Evolutionary conservation across 2,888 invertebrate species (phyloP), one percentile per base, ranked within the genome.

Genomic region (Sisyra nigra): DNA sequence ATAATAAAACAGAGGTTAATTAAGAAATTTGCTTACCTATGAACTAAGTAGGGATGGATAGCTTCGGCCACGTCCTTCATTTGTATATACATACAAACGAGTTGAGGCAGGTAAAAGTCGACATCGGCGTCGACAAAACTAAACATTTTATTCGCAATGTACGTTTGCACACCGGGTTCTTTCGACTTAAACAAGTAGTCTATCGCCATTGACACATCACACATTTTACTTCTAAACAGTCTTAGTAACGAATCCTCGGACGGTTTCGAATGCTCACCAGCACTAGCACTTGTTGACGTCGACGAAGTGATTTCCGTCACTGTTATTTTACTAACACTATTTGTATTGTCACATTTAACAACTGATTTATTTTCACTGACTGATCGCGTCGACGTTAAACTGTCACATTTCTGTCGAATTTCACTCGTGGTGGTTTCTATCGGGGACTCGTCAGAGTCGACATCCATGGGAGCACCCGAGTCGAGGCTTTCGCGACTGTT

Each of bases 181-280:
- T 97, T 96, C 33, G 96, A 93, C 62, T 93, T 93, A 65, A 93
- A 96, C 46, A 98, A 71, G 69, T 98, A 98, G 60, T 91, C 89
- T 58, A 98, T 88, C 49, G 97, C 97, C 76, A 97, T 94, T 52
- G 92, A 87, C 76, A 97, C 93, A 63, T 96, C 93, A 67, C 98
- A 93, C 55, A 94, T 76, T 67, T 91, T 92, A 54, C 96, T 94
- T 67, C 98, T 94, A 62, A 98, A 92, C 56, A 98, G 74, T 55
- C 98, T 70, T 52, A 93, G 70, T 47, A 89, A 67, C 63, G 78
- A 76, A 54, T 80, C 80, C 60, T 78, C 79, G 44, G 63, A 62
- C 14, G 62, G 59, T 24, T 24, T 24, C 24, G 7, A 24, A 24
- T 24, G 3, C 24, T 24, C 24, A 24, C 24, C 24, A 17, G 19